Evolutionary conservation across 1,140 invertebrate genomes (phyloP).

Genomic region (Venustaconcha ellipsiformis): DNA sequence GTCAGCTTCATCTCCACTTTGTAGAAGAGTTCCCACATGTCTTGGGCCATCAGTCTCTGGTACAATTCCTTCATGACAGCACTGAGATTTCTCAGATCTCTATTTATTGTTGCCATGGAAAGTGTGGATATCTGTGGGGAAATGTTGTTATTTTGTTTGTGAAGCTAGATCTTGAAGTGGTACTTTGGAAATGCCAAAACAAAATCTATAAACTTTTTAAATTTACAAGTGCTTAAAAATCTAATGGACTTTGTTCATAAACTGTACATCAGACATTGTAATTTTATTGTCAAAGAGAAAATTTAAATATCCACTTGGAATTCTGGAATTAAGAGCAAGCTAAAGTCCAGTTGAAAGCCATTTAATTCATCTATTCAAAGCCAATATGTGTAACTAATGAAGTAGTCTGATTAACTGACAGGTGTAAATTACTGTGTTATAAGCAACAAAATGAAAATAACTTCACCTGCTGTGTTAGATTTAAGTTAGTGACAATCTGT

Average conservation of each 20-base stretch:
- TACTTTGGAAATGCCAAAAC: too few relatives aligned
- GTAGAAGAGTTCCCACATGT: slow-evolving; percentile 68
- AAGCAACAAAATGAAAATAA: neutral
- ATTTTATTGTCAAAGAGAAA: neutral
- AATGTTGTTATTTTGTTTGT: too few relatives aligned
- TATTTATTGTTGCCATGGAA: neutral
- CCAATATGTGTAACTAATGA: neutral
- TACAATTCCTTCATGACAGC: slow-evolving; percentile 41
- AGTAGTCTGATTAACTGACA: neutral
- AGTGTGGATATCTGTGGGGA: too few relatives aligned
- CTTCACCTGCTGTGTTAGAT: slow-evolving; percentile 25
- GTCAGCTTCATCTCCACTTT: slow-evolving; percentile 71
- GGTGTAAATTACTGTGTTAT: neutral
- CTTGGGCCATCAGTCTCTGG: slow-evolving; percentile 35
- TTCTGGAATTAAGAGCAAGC: neutral
- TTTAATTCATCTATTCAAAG: neutral
- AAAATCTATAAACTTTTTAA: too few relatives aligned
- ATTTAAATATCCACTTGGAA: neutral
- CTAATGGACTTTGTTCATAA: too few relatives aligned
- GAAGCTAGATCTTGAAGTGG: too few relatives aligned
- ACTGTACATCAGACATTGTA: neutral
- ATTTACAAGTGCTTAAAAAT: too few relatives aligned
- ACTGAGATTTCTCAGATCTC: slow-evolving; percentile 23
- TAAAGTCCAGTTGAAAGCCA: neutral
- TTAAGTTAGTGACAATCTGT: slow-evolving; percentile 29